Conservation (phyloP, 2,113 vertebrate species). For the Myotis davidii region DNA sequence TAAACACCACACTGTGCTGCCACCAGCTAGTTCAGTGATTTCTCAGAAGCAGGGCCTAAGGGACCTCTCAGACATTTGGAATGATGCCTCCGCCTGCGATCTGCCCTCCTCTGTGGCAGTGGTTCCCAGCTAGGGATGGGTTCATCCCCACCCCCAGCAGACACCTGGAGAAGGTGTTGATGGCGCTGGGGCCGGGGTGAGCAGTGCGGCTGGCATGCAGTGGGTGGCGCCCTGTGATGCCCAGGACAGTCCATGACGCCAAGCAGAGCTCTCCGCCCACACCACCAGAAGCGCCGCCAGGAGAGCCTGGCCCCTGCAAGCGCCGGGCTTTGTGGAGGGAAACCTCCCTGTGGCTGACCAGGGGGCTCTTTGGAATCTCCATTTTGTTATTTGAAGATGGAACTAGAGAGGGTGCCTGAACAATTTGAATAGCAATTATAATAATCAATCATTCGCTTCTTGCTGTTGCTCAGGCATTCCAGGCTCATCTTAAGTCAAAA, state of each 20-base stretch:
- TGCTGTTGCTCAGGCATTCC: neutral
- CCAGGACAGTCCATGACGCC: too few species aligned
- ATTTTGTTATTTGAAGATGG: neutral
- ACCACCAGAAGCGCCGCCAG: neutral
- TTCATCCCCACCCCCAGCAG: neutral
- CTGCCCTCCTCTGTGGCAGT: rapidly evolving
- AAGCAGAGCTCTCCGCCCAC: neutral
- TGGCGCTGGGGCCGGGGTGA: neutral
- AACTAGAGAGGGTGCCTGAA: neutral
- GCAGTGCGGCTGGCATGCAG: too few species aligned
- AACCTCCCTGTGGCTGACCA: neutral
- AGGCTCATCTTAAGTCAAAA: neutral
- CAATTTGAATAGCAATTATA: neutral
- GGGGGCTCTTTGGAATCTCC: neutral
- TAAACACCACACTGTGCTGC: neutral
- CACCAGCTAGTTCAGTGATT: neutral
- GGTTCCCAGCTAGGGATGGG: neutral
- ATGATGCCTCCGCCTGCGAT: neutral
- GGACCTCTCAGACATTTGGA: neutral
- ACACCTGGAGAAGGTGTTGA: neutral
- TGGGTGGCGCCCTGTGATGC: neutral
- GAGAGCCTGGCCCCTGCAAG: neutral
- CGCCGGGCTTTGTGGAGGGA: neutral
- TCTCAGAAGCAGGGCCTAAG: neutral
- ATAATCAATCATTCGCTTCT: neutral